Base-by-base conservation (phyloP, 2,888 invertebrate genomes). In the Eubasilissa splendida region DNA sequence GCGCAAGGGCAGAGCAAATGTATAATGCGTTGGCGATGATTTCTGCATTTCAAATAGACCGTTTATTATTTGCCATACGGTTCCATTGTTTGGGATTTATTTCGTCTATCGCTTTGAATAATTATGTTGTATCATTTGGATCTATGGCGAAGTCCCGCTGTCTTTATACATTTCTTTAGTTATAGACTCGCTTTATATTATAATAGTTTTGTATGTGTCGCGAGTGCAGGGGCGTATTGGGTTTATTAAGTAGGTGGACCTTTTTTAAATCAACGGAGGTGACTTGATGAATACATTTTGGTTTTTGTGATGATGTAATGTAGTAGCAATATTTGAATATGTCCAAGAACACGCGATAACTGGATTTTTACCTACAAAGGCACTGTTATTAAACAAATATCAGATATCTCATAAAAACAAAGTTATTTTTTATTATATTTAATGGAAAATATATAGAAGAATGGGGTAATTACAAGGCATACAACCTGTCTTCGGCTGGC, bases 41-140 rank as follows among this genome's bases (percentile, higher is more conserved):
- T 63, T 73, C 42, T 56, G 54, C 53, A 76, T 33, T 63, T 53
- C 60, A 68, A 71, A 71, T 22, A 52, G 53, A 22, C 71, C 33
- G 78, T 58, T 78, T 78, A 78, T 71, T 70, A 71, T 60, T 31
- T 22, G 58, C 59, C 65, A 53, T 52, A 79, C 59, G 65, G 79
- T 68, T 53, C 65, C 68, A 79, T 79, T 79, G 79, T 58, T 4
- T 54, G 52, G n/a, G 31, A 79, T 79, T 79, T 79, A 79, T 79
- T 65, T 63, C 56, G 59, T 73, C 65, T 68, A 66, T 66, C 53
- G 50, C n/a, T 65, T 53, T 65, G 79, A 79, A 79, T 79, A 79
- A 79, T 79, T 79, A 79, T 79, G 79, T 79, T 79, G 79, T 79
- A 78, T 79, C 79, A 59, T 73, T 79, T 50, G 60, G 56, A 79